Percentiles rank a stretch among this genome's conserved stretches.
Evolutionary conservation across 2,888 invertebrate genomes (phyloP).

Genomic region (Drosophila anomelani): DNA sequence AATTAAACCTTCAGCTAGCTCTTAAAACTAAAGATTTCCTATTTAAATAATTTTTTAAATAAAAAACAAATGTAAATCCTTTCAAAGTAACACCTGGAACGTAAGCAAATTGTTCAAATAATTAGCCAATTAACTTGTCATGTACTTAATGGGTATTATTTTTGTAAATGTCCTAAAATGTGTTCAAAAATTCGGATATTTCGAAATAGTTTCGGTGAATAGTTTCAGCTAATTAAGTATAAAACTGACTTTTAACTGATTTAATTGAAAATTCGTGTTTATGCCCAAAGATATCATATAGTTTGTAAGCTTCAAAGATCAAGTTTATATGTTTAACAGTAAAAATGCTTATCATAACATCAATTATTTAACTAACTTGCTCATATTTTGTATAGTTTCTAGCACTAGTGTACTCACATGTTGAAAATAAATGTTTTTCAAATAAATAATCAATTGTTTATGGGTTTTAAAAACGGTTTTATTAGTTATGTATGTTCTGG

Average conservation of each 20-base stretch:
- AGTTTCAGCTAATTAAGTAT: neutral
- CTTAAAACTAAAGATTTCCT: no score
- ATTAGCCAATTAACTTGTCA: neutral
- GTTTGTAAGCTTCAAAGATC: neutral
- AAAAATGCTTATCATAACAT: neutral
- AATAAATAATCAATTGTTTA: neutral
- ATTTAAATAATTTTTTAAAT: neutral
- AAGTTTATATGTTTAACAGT: neutral
- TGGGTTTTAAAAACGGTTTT: constrained; percentile 69
- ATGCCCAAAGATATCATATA: constrained; percentile 2
- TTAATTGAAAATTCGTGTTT: neutral
- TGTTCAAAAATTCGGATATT: neutral
- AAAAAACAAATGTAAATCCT: neutral
- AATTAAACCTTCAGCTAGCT: neutral
- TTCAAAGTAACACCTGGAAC: neutral
- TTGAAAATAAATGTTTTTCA: constrained; percentile 40
- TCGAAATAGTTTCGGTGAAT: neutral
- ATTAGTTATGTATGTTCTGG: constrained; percentile 61
- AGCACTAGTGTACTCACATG: constrained; percentile 19
- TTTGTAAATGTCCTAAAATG: neutral
- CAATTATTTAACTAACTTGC: constrained; percentile 1
- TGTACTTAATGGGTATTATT: constrained; percentile 21
- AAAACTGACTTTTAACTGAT: neutral
- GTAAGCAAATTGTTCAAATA: neutral
- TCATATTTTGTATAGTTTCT: constrained; percentile 9